A percentile compares a stretch with the other conserved stretches of the same genome.
Evolutionary conservation across 2,888 invertebrate species (phyloP).

Genomic region (Bibio marci): DNA sequence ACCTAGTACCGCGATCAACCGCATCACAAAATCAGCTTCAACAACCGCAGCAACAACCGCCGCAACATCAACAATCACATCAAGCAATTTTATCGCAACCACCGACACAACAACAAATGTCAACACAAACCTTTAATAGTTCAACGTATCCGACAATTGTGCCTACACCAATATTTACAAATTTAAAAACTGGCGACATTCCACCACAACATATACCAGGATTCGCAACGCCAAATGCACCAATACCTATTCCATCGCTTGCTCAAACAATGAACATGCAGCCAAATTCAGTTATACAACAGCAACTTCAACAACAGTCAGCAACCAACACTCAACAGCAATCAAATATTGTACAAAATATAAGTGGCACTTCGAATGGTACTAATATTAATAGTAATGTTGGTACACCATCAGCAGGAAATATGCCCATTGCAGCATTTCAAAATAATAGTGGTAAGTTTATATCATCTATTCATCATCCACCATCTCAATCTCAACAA

Average conservation of each 20-base stretch:
- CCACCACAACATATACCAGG: conserved; percentile 12
- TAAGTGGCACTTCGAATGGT: too few relatives aligned
- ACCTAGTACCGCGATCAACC: too few relatives aligned
- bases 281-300: neutral
- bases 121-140: conserved; percentile 73
- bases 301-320: conserved; percentile 3
- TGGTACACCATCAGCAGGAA: conserved; percentile 27
- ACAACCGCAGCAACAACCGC: conserved; percentile 1
- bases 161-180: conserved; percentile 32
- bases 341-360: conserved; percentile 10
- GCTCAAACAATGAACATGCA: conserved; percentile 6
- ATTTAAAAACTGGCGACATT: conserved; percentile 39
- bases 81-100: conserved; percentile 30
- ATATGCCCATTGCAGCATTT: conserved; percentile 14
- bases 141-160: conserved; percentile 43
- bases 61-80: conserved; percentile 26
- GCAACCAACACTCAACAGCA: conserved; percentile 2
- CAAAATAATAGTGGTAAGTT: conserved; percentile 13
- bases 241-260: conserved; percentile 17
- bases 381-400: too few relatives aligned
- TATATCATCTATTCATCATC: too few relatives aligned
- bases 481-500: neutral
- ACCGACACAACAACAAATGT: conserved; percentile 35
- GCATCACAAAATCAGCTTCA: too few relatives aligned
- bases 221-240: conserved; percentile 18